Base-by-base conservation (phyloP, 2,888 invertebrate species). In the Oligia strigilis region DNA sequence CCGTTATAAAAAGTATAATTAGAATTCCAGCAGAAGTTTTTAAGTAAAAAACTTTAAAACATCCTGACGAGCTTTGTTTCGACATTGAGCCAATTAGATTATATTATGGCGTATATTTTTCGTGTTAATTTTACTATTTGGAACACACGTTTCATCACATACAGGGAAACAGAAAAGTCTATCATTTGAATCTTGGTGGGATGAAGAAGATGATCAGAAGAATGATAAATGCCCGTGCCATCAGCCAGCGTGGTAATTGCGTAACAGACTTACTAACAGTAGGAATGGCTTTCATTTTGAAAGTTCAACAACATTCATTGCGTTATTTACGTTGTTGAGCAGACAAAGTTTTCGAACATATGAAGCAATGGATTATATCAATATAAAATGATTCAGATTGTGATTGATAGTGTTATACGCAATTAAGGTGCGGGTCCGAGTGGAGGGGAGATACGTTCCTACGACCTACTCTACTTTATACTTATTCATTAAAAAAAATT, bases 1-100 rank as follows among this genome's bases (percentile, higher is more conserved):
- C 49, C 8, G 52, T 43, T 60, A 23, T 62, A 81, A 60, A 82
- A 64, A 36, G 36, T 67, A 55, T 66, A 71, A 71, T 78, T 52
- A 36, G 4, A 73, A 83, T 72, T 11, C 29, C 40, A 3, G 23
- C 52, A 52, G 8, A 78, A 70, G 72, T 58, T 72, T 52, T 58
- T 62, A 77, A 62, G 29, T 72, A 36, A 13, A 11, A 19, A 14
- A 29, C 29, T 73, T 58, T 29, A 69, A 55, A 67, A 72, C 46
- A 49, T 49, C n/a, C 5, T 40, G 19, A 52, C 0, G 49, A 43
- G n/a, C 13, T 72, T 60, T 70, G 8, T 67, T 60, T 65, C 5
- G 17, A 13, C 5, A 75, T 62, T 23, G 29, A 4, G 46, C 11
- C 1, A 6, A 49, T 40, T 60, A 72, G n/a, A 40, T 66, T 36